A percentile compares a stretch with the other conserved stretches of the same genome.
Conservation (phyloP, 2,113 vertebrate genomes). For the Suricata suricatta region DNA sequence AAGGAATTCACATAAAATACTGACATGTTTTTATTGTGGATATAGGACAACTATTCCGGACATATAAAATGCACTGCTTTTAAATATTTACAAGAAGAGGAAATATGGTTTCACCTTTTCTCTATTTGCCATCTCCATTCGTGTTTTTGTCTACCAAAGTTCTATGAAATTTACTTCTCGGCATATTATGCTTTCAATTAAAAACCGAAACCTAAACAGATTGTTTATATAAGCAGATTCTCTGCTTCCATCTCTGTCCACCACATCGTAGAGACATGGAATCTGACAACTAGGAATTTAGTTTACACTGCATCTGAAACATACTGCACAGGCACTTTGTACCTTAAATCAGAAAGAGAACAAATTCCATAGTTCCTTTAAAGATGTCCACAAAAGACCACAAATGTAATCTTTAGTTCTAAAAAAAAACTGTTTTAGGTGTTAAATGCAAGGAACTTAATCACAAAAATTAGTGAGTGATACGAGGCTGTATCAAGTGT, state of each 20-base stretch:
- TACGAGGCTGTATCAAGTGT: neutral
- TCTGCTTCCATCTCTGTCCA: conserved; percentile 67
- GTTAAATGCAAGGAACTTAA: conserved; percentile 4
- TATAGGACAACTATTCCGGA: conserved; percentile 72
- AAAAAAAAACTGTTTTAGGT: neutral
- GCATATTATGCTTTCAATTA: conserved; percentile 42
- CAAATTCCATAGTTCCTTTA: conserved; percentile 56
- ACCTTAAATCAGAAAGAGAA: conserved; percentile 69
- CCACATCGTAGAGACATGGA: conserved; percentile 76
- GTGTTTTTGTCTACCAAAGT: conserved; percentile 63
- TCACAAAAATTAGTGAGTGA: neutral
- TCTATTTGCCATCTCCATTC: conserved; percentile 58
- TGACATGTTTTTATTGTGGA: conserved; percentile 79
- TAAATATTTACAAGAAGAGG: conserved; percentile 79
- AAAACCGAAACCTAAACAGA: conserved; percentile 63
- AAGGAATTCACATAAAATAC: conserved; percentile 86
- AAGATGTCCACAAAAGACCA: neutral
- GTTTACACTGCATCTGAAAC: conserved; percentile 73
- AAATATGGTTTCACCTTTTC: conserved; percentile 79
- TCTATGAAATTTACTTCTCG: conserved; percentile 48
- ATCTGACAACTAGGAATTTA: conserved; percentile 75
- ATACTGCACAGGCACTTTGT: conserved; percentile 66
- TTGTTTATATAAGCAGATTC: conserved; percentile 77
- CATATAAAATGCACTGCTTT: conserved; percentile 84
- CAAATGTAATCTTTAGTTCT: neutral